Evolutionary conservation across 2,797 vertebrate species (phyloP), one percentile per base, ranked within the genome.

Genomic region (Sebastes variabilis): DNA sequence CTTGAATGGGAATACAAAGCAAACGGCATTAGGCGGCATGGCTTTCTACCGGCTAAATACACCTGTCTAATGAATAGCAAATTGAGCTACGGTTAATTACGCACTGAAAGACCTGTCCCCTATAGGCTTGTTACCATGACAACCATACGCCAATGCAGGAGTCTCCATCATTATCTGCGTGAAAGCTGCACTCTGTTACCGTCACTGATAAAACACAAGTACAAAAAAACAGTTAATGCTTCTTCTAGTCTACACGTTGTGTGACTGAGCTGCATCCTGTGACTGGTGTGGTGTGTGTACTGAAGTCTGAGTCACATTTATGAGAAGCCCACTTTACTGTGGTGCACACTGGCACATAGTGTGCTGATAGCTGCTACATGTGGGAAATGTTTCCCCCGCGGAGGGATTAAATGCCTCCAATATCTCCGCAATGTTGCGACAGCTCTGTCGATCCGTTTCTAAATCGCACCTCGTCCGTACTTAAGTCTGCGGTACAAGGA

Each of bases 61-160:
- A 85, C 80, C 80, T 85, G 71, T 32, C 24, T 74, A 84, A 87
- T 82, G 66, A 85, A 72, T 20, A 42, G 55, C 71, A 75, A 79
- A 85, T 79, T 75, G 64, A 86, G 52, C 69, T 49, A 29, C 25
- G 67, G 42, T 59, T 86, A 84, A 90, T 87, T 88, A 81, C 6
- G 3, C 76, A 34, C 75, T 62, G 60, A 66, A 55, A 70, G 68
- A 71, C 52, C 55, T 29, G 56, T n/a, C 72, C 82, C 74, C 54
- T 66, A 56, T 79, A 49, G 77, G 69, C 67, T 20, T 71, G 86
- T 92, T 81, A 54, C 90, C 61, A 52, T 85, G 82, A 74, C 89
- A 69, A 88, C 91, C 75, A 58, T 46, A 82, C 14, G 6, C 67
- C 66, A 42, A 56, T 52, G 72, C 66, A 60, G 30, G 66, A 18